phyloP scores from a whole-genome alignment of 2,888 invertebrate genomes.

The Parnassius smintheus region DNA sequence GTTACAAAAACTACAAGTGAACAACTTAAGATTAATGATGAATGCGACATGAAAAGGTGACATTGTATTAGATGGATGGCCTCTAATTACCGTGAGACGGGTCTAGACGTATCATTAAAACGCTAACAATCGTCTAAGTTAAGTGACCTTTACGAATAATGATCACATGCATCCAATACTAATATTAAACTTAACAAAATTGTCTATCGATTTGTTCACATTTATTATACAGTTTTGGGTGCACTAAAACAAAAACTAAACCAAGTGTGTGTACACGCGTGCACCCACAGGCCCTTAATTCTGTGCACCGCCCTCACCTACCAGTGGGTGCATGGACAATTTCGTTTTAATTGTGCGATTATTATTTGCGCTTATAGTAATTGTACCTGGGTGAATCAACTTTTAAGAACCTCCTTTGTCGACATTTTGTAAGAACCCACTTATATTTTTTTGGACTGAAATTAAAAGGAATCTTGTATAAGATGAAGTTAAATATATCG shows the following conservation, averaged over 20 bases:
- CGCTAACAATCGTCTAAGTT: neutral
- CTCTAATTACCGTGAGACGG: conserved; percentile 18
- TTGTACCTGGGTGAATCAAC: too few relatives aligned
- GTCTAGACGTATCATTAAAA: neutral
- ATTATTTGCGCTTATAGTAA: too few relatives aligned
- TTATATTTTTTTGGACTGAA: too few relatives aligned
- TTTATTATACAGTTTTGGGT: neutral
- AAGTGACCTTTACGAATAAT: neutral
- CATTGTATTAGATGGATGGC: conserved; percentile 22
- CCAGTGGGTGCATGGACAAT: too few relatives aligned
- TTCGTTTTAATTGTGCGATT: too few relatives aligned
- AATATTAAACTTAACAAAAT: neutral
- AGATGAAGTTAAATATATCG: too few relatives aligned
- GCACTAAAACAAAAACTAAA: too few relatives aligned
- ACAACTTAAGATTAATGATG: conserved; percentile 17
- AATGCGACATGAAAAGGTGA: conserved; percentile 7
- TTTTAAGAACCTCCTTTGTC: too few relatives aligned
- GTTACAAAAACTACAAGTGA: neutral
- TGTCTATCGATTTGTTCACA: neutral
- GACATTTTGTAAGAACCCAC: too few relatives aligned
- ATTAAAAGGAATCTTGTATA: too few relatives aligned
- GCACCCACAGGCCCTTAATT: too few relatives aligned
- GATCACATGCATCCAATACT: neutral
- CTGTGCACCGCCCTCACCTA: too few relatives aligned
- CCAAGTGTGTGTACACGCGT: neutral